Evolutionary conservation across 1,140 invertebrate species (phyloP).

Genomic region (Parasteatoda tepidariorum): DNA sequence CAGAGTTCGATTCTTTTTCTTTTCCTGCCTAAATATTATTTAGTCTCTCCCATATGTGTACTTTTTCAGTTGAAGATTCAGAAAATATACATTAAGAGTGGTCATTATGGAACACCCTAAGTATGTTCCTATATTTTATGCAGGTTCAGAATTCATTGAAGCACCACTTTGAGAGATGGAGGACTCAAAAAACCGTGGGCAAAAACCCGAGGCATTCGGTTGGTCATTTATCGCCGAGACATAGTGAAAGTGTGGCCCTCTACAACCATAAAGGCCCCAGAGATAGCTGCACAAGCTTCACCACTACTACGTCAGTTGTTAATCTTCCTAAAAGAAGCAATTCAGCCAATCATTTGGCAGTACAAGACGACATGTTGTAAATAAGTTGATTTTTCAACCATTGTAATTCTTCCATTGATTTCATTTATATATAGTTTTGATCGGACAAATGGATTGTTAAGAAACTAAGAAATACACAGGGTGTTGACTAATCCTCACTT

Average conservation of each 20-base stretch:
- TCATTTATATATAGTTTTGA: no score
- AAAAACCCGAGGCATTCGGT: conserved; percentile 43
- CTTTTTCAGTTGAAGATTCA: no score
- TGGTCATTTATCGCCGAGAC: conserved; percentile 30
- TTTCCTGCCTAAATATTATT: no score
- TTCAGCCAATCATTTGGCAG: conserved; percentile 28
- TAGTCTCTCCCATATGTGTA: no score
- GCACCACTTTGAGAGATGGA: conserved; percentile 84
- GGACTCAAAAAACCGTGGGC: conserved; percentile 69
- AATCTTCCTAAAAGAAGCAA: conserved; percentile 24
- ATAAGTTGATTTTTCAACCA: neutral
- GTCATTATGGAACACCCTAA: no score
- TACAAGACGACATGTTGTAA: conserved; percentile 53
- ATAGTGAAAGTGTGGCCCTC: conserved; percentile 45
- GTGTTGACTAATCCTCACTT: no score
- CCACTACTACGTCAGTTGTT: conserved; percentile 58
- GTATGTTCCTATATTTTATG: no score
- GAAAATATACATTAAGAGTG: no score
- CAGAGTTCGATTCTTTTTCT: no score
- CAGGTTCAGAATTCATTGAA: conserved; percentile 87
- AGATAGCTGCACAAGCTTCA: conserved; percentile 60
- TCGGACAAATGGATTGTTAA: no score
- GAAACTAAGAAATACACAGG: no score
- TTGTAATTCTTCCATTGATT: no score
- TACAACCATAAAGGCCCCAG: conserved; percentile 29